Percentiles rank a stretch among this genome's conserved stretches.
These are phyloP conservation scores for Sicus ferrugineus DNA, from an alignment of 2,888 invertebrate species.

Conservation along the genomic window DNA sequence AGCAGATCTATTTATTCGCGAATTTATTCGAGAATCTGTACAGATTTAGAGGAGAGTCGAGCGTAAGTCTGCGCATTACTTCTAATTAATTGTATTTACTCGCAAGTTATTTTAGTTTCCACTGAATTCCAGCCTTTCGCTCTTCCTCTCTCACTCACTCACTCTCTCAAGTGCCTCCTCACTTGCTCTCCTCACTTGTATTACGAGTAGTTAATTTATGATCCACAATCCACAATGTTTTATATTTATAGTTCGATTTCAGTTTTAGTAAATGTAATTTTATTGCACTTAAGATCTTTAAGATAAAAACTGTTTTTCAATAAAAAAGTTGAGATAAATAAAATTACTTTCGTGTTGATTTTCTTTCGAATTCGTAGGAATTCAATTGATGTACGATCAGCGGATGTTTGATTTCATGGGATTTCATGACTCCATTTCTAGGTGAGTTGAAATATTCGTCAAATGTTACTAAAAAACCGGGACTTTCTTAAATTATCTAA, in stretches of 20 bases:
- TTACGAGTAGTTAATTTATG: conserved; percentile 24
- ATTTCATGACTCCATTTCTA: too few species aligned
- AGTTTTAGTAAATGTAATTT: background rate
- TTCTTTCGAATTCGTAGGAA: background rate
- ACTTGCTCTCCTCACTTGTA: background rate
- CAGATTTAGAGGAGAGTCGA: conserved; percentile 13
- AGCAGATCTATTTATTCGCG: background rate
- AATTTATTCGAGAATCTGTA: conserved; percentile 25
- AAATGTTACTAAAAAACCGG: too few species aligned
- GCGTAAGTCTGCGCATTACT: background rate
- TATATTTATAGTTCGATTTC: conserved; percentile 14
- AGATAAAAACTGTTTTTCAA: background rate
- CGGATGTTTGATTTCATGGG: too few species aligned
- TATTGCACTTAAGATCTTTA: background rate
- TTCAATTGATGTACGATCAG: background rate
- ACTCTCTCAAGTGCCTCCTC: too few species aligned
- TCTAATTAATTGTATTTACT: background rate
- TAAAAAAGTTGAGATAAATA: background rate
- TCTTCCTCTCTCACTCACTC: background rate
- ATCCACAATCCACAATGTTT: conserved; percentile 12
- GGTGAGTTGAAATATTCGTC: too few species aligned
- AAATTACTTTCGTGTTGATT: background rate
- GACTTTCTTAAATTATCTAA: too few species aligned
- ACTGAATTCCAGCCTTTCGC: background rate
- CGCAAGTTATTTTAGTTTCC: conserved; percentile 10